Conservation (phyloP, 23 tunicate genomes). For the Ciona savignyi region DNA sequence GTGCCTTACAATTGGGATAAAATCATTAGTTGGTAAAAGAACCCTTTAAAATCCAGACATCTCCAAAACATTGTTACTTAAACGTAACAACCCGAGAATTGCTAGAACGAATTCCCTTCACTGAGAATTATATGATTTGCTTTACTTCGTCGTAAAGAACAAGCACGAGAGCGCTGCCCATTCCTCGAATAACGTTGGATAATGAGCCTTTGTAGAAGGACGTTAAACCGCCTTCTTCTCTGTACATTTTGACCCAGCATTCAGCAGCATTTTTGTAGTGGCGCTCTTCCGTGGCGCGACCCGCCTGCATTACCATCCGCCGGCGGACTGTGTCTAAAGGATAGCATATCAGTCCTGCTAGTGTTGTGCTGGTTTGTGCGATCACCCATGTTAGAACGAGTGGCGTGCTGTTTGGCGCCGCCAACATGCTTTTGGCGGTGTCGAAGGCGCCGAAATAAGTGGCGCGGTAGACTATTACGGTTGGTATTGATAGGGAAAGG, state of each 20-base stretch:
- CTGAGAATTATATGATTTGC: neutral
- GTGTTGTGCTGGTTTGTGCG: conserved; percentile 50
- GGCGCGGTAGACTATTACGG: conserved; percentile 58
- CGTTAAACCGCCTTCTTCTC: conserved; percentile 50
- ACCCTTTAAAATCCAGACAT: no score
- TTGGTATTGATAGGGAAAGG: conserved; percentile 45
- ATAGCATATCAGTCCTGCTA: conserved; percentile 66
- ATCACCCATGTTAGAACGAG: conserved; percentile 33
- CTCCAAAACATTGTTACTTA: no score
- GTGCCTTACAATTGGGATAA: no score
- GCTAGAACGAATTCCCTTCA: no score
- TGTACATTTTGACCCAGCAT: conserved; percentile 36
- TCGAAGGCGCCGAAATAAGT: conserved; percentile 74
- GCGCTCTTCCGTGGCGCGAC: conserved; percentile 20
- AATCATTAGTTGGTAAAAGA: no score
- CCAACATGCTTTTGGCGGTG: conserved; percentile 32
- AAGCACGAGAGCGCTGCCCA: conserved; percentile 72
- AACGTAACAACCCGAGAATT: no score
- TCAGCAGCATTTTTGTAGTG: conserved; percentile 23
- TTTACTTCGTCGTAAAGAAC: conserved; percentile 73
- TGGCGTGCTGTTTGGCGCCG: conserved; percentile 3
- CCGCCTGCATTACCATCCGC: conserved; percentile 77
- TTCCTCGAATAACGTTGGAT: conserved; percentile 64
- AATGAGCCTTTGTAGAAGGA: conserved; percentile 67
- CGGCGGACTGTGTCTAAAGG: conserved; percentile 78